Conservation (phyloP, 30 jellyfish, hydroid and myxozoan species). For the Mastigias papua region DNA sequence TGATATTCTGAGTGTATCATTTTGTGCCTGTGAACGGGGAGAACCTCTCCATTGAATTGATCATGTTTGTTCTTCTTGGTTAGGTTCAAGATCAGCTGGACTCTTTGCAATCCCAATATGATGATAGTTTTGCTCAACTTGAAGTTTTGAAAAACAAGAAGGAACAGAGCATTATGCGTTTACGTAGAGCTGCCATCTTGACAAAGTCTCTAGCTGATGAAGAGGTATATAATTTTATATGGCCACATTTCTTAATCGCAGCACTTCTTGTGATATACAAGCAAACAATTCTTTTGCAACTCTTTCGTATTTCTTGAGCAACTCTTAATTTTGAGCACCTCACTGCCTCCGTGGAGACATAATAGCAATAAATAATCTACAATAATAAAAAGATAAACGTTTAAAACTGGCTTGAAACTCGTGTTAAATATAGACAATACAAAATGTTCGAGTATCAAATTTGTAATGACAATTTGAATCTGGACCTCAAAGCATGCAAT, state of each 20-base stretch:
- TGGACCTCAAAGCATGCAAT: no score
- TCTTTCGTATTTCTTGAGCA: background rate
- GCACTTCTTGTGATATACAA: background rate
- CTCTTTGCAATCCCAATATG: constrained; percentile 67
- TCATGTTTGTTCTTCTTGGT: background rate
- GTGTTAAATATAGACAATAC: no score
- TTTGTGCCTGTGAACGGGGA: no score
- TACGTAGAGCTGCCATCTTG: constrained; percentile 81
- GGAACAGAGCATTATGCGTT: constrained; percentile 79
- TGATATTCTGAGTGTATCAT: no score
- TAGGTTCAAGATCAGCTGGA: constrained; percentile 86
- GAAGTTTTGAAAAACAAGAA: constrained; percentile 62
- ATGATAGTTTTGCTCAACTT: constrained; percentile 70
- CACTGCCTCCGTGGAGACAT: no score
- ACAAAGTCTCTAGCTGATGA: constrained; percentile 86
- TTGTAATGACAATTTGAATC: no score
- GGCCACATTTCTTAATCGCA: background rate
- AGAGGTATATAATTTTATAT: constrained; percentile 64
- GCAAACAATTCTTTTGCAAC: background rate
- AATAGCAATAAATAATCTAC: no score
- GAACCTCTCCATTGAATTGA: no score
- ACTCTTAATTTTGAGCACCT: no score
- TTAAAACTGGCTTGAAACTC: no score
- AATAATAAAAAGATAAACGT: no score
- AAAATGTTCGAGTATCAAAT: no score